Evolutionary conservation across 2,888 invertebrate species (phyloP), one percentile per base, ranked within the genome.

Genomic region (Cataglyphis albicans): DNA sequence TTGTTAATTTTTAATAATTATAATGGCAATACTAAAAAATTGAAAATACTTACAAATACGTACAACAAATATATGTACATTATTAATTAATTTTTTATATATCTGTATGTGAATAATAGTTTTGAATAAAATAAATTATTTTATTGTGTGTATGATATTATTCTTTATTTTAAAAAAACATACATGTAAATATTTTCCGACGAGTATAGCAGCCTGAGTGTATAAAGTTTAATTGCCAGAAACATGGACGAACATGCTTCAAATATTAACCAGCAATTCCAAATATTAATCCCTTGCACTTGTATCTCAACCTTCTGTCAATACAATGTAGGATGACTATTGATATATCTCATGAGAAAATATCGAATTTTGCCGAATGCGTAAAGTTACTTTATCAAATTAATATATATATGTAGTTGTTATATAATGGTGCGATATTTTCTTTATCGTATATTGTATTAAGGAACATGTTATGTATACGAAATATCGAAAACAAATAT

Each of bases 241-340:
- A 44, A 70, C n/a, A 59, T 21, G 32, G 59, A 78, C 59, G 70
- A 59, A 32, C 72, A 59, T 70, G 18, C 44, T 78, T 78, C 72
- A 70, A 80, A 59, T 80, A 52, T 52, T 18, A 52, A 52, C 59
- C 25, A 72, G 72, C 12, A 35, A 35, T 61, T 59, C 32, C 78
- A 80, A 80, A 80, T 80, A 80, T 80, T 80, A 80, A 80, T 59
- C 25, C 44, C 70, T 80, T 80, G 72, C 72, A 80, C 72, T 80
- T 80, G 59, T 80, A 35, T 32, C 25, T 57, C 41, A 68, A 38
- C 25, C 7, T 18, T 70, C 59, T 72, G 59, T 80, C 72, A 80
- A 80, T 78, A 59, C 44, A 48, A 59, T 59, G 41, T 38, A 21
- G 29, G 10, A 15, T 25, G 25, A 12, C 48, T 59, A 41, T 41